Conservation (phyloP, 2,888 invertebrate species). For the Tipula confusa region DNA sequence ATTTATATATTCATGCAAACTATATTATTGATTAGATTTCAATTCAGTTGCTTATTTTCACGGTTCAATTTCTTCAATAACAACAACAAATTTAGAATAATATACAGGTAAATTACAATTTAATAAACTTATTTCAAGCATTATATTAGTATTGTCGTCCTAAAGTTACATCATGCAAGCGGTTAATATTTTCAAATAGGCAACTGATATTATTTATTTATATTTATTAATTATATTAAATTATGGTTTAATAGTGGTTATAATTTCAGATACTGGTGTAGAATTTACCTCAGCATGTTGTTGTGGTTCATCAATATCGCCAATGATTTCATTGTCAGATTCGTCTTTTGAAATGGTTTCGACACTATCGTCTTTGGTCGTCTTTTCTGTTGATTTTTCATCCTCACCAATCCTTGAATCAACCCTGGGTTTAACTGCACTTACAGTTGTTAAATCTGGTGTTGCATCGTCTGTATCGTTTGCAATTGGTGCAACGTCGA, state of each 20-base stretch:
- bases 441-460: not conserved
- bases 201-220: not conserved
- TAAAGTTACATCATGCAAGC: not conserved
- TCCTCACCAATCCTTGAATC: not conserved
- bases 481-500: not conserved
- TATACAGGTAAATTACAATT: not conserved
- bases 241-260: not conserved
- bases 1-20: not conserved
- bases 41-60: not conserved
- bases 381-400: not conserved
- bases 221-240: not conserved
- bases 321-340: not conserved
- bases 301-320: not conserved
- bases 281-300: not conserved
- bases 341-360: not conserved
- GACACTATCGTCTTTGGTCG: not conserved
- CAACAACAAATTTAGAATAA: not conserved
- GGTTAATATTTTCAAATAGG: not conserved
- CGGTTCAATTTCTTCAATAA: not conserved
- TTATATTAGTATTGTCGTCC: not conserved
- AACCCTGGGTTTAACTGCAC: not conserved
- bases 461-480: not conserved
- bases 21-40: not conserved
- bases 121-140: not conserved
- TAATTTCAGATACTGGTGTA: not conserved